Evolutionary conservation across 2,113 vertebrate genomes (phyloP).

Genomic region (Athene noctua): DNA sequence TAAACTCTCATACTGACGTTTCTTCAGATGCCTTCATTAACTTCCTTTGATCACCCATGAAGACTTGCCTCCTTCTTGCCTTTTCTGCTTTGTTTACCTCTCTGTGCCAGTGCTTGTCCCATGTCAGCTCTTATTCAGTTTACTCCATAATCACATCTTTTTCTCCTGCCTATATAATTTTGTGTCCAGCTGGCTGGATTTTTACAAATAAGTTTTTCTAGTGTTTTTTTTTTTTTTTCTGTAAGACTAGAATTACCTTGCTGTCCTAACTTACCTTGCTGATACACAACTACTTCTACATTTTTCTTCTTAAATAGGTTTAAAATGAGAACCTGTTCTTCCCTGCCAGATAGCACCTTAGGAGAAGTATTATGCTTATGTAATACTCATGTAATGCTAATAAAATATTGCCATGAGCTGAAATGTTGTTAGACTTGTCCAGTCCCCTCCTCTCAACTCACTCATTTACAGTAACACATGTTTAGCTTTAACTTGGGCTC

Average conservation of each 20-base stretch:
- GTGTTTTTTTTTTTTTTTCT: neutral
- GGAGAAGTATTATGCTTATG: neutral
- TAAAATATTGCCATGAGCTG: neutral
- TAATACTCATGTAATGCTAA: neutral
- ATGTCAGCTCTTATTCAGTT: neutral
- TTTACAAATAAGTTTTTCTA: neutral
- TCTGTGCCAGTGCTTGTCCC: neutral
- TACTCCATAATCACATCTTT: neutral
- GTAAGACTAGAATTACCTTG: neutral
- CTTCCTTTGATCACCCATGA: neutral
- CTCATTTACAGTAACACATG: neutral
- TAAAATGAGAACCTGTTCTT: neutral
- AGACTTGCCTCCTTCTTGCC: neutral
- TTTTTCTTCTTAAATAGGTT: neutral
- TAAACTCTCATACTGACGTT: neutral
- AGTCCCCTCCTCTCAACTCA: neutral
- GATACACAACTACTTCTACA: fast-evolving
- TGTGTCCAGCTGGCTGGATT: neutral
- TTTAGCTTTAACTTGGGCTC: neutral
- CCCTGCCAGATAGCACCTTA: neutral
- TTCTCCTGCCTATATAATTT: neutral
- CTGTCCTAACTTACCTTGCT: neutral
- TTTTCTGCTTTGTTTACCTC: neutral
- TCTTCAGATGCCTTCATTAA: neutral
- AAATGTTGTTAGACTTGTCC: neutral